Evolutionary conservation across 1,140 invertebrate species (phyloP), one percentile per base, ranked within the genome.

Genomic region (Nymphalis io): DNA sequence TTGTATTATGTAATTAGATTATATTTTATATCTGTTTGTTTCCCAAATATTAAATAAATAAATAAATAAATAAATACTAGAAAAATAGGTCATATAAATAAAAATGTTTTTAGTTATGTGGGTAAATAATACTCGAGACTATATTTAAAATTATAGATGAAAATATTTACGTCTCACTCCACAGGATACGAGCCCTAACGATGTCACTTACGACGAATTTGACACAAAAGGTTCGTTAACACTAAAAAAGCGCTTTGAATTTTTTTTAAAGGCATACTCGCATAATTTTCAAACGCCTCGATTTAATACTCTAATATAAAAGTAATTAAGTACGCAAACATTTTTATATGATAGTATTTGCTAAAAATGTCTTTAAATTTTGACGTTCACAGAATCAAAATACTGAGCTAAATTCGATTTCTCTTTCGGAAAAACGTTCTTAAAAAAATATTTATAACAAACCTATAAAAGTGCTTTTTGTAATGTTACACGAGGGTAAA

Each of bases 131-230:
- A 2, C 27, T 42, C 8, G 16, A 20, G 16, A n/a, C 8, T 10
- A 16, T 20, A 40, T 1, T 40, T 12, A 1, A 42, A 20, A 42
- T 42, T 33, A 16, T 1, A 0, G 3, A 38, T 8, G 18, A 13
- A 58, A 58, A 23, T 16, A 44, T 46, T 27, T 44, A 0, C 20
- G 13, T 61, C 21, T 21, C 60, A 11, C n/a, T 15, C 5, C 20
- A 21, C 40, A 23, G 40, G 44, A 48, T n/a, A 10, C 46, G 20
- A 21, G 60, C 21, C 40, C 60, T 61, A 61, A 61, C 38, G 60
- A 61, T 61, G 60, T 33, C 58, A 60, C 58, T 60, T 60, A 60
- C 20, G 58, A 60, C 40, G 60, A 61, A 61, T 44, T 21, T 40
- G 60, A n/a, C 15, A 42, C 40, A 42, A 42, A 12, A 42, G 42